These are phyloP conservation scores for Mirounga angustirostris DNA, from an alignment of 2,113 vertebrate species.

Conservation along the genomic window DNA sequence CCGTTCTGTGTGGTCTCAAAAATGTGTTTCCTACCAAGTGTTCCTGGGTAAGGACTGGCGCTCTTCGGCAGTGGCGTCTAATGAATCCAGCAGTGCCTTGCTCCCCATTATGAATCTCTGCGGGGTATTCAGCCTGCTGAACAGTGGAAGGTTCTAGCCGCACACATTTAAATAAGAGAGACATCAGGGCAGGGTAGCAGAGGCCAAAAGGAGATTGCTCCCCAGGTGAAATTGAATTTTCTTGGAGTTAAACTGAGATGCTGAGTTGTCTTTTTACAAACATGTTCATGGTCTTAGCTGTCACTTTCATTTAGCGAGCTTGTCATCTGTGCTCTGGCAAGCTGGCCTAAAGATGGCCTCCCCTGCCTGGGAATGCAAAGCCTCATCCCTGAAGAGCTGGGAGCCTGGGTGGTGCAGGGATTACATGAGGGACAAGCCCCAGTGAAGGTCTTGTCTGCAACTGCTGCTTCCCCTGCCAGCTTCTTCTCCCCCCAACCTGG, in stretches of 20 bases:
- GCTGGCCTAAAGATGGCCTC: neutral
- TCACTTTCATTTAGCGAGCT: constrained; percentile 58
- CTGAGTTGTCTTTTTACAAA: constrained; percentile 62
- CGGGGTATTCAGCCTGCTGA: neutral
- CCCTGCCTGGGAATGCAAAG: neutral
- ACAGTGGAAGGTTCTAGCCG: constrained; percentile 37
- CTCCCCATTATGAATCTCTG: constrained; percentile 26
- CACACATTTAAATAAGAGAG: constrained; percentile 72
- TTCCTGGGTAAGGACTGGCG: neutral
- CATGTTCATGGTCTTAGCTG: constrained; percentile 42
- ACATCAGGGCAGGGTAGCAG: constrained; percentile 56
- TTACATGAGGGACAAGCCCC: neutral
- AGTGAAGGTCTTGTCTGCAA: neutral
- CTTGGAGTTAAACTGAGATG: constrained; percentile 70
- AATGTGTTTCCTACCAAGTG: neutral
- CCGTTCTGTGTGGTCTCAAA: neutral
- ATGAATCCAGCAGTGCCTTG: constrained; percentile 40
- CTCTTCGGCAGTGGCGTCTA: neutral
- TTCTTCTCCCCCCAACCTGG: neutral
- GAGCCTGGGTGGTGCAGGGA: neutral
- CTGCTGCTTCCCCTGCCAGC: neutral
- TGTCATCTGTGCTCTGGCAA: neutral
- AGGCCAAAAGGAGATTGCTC: constrained; percentile 62
- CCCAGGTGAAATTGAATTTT: constrained; percentile 72
- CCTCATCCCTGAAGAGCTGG: neutral